Base-by-base conservation (phyloP, 1,140 invertebrate species). In the Cyclina sinensis region DNA sequence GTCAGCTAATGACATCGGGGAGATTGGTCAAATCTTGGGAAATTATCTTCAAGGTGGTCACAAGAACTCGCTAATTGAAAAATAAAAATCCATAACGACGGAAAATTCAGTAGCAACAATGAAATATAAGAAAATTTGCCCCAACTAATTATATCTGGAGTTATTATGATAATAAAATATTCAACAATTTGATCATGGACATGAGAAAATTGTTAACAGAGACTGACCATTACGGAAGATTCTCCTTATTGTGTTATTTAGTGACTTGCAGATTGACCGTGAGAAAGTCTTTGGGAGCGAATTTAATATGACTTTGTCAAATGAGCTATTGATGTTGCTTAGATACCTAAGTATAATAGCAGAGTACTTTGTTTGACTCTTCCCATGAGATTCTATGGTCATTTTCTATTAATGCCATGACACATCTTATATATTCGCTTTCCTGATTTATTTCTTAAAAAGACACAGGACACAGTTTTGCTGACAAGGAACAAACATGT, bases 81-180 rank as follows among this genome's bases (percentile, higher is more conserved):
- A 70, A 83, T 83, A 70, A 83, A 68, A 70, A 48, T 83, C 59
- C 43, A 70, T 83, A 83, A 73, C 46, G 59, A 70, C 16, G 16
- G 32, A 37, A 32, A 83, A 62, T 9, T 39, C 30, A 35, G 32
- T 39, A 59, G 18, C 32, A 62, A 62, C 79, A 43, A 27, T n/a
- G 54, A 12, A 16, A 32, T 37, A 37, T 39, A 81, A 21, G 54
- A 65, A 59, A 57, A 81, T 62, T 59, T 81, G 79, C 9, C 39
- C 48, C 54, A 12, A 78, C 48, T 78, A 86, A 78, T 86, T 78
- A 78, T 86, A 32, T 76, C 30, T 46, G 2, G 37, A 65, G 70
- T 86, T 86, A 76, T 86, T 78, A 86, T 62, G 24, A 9, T 68
- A 86, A 73, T 86, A 59, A 86, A 86, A 86, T 59, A 86, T 86